Conservation (phyloP, 64 coral and sea anemone species). For the Astreopora myriophthalma region DNA sequence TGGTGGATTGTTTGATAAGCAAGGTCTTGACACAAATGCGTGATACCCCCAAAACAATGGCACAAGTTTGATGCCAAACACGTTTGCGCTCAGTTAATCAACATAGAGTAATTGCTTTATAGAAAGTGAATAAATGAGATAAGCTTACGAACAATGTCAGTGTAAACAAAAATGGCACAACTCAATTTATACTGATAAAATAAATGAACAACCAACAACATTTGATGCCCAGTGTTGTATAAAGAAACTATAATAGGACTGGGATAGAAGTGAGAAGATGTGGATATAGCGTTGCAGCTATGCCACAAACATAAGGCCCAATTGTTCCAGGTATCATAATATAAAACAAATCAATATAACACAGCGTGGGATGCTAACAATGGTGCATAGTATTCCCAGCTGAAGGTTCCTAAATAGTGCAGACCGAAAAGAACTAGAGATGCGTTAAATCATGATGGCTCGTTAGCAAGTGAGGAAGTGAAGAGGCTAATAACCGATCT, state of each 20-base stretch:
- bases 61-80: not conserved
- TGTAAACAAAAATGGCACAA: constrained; percentile 7
- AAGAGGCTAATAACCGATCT: too few relatives aligned
- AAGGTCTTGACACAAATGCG: not conserved
- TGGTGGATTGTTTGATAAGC: not conserved
- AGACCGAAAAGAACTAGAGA: not conserved
- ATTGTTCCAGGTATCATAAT: not conserved
- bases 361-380: not conserved
- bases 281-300: not conserved
- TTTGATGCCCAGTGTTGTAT: not conserved
- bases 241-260: not conserved
- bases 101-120: not conserved
- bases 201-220: not conserved
- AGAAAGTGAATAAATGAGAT: constrained; percentile 11
- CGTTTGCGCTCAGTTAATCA: not conserved
- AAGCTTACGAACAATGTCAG: not conserved
- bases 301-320: not conserved
- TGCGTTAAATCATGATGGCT: not conserved
- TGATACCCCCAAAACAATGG: not conserved
- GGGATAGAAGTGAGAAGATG: not conserved
- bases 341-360: not conserved
- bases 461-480: not conserved
- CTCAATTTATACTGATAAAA: not conserved
- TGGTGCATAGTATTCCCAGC: not conserved
- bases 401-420: not conserved